These are phyloP conservation scores for Theristicus caerulescens DNA, from an alignment of 2,113 vertebrate genomes.

Conservation along the genomic window DNA sequence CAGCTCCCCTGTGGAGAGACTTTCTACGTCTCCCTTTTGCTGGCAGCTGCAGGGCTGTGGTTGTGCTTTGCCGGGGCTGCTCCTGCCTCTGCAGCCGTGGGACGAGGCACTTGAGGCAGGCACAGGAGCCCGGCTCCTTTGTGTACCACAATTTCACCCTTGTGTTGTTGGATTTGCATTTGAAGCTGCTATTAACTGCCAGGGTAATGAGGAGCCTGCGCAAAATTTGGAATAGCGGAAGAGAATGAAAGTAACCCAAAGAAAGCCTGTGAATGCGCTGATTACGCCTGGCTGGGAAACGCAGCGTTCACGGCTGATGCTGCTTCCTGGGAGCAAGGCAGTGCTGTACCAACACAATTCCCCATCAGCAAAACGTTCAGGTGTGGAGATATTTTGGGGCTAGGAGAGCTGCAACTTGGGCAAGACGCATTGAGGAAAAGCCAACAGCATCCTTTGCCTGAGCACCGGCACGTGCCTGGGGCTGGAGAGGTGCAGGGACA, in stretches of 20 bases:
- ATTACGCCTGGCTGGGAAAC: background rate
- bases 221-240: conserved; percentile 27
- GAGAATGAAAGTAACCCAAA: background rate
- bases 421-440: background rate
- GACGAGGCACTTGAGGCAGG: background rate
- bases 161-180: conserved; percentile 65
- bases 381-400: background rate
- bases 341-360: conserved; percentile 6
- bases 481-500: background rate
- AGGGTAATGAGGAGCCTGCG: conserved; percentile 7
- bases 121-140: background rate
- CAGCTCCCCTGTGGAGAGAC: background rate
- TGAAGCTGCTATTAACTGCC: conserved; percentile 53
- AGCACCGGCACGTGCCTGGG: background rate
- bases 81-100: background rate
- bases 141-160: background rate
- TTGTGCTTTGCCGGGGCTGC: background rate
- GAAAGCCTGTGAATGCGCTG: conserved; percentile 42
- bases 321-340: background rate
- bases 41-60: background rate
- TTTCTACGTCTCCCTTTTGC: background rate
- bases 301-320: background rate
- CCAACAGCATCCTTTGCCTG: background rate
- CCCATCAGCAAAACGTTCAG: background rate
- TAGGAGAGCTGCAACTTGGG: background rate